Base-by-base conservation (phyloP, 1,140 invertebrate species). In the Phenacoccus solenopsis region DNA sequence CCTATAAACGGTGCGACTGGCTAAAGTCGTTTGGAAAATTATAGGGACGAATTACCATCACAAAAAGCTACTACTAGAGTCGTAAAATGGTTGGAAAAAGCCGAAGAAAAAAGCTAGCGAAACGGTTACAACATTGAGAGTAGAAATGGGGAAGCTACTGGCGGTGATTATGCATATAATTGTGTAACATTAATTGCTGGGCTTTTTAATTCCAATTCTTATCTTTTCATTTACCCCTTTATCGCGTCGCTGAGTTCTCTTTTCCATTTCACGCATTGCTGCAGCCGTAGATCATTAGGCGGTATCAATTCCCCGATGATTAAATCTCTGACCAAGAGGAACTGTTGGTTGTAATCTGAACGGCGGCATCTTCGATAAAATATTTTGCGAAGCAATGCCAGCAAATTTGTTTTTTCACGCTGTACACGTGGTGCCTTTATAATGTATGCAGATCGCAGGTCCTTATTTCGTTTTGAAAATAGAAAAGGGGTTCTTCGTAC, bases 161-260 rank as follows among this genome's bases (percentile, higher is more conserved):
- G n/a, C n/a, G n/a, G n/a, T n/a, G n/a, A n/a, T n/a, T n/a, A n/a
- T n/a, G n/a, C n/a, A n/a, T n/a, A n/a, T n/a, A n/a, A n/a, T n/a
- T n/a, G 38, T n/a, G 38, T 16, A 49, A 49, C 38, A 16, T 49
- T 49, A 49, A 49, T 49, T 49, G 20, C 38, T n/a, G 4, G 20
- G 30, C 5, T 32, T 49, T 49, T 49, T 49, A 49, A 49, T 49
- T 49, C 38, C 12, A 49, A n/a, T 49, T 49, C 38, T 49, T 49
- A 49, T 49, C 38, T 49, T 32, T 49, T 49, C 38, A 49, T 49
- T 49, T 49, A 49, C 38, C 38, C 38, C 38, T 49, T 49, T 49
- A 49, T 49, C 38, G 38, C 38, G 38, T 49, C 38, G 38, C 38
- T n/a, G 38, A 49, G 16, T 49, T n/a, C 12, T 49, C 12, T 49